Conservation (phyloP, 2,113 vertebrate genomes). For the Chloropsis hardwickii region DNA sequence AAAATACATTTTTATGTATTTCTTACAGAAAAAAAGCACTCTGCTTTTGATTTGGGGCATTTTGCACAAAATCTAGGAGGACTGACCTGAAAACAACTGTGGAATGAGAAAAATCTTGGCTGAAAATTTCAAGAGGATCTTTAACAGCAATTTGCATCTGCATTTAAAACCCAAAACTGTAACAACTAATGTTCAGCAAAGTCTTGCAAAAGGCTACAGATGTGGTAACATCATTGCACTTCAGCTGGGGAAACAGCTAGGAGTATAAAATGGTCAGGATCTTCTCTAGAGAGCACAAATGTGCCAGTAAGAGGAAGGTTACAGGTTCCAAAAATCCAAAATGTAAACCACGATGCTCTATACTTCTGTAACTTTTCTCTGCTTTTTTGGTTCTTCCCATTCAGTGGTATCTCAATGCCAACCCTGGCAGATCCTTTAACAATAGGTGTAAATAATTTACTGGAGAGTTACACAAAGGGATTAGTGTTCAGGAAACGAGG, state of each 20-base stretch:
- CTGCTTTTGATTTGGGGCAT: not conserved
- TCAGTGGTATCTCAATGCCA: not conserved
- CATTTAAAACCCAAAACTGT: not conserved
- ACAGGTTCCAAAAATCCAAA: not conserved
- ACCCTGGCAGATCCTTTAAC: not conserved
- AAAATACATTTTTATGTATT: not conserved
- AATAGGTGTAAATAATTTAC: conserved; percentile 25
- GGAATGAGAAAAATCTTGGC: not conserved
- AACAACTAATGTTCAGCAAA: not conserved
- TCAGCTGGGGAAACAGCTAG: not conserved
- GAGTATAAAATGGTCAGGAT: not conserved
- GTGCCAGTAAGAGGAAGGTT: not conserved
- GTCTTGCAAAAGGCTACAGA: not conserved
- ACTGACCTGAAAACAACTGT: not conserved
- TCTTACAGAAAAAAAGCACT: not conserved
- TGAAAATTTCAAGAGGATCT: not conserved
- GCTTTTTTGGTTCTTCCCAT: not conserved
- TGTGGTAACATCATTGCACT: not conserved
- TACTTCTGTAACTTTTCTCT: not conserved
- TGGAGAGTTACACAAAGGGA: not conserved
- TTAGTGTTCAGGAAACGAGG: conserved; percentile 27
- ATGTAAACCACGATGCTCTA: rapidly evolving
- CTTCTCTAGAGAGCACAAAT: not conserved
- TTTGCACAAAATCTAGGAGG: not conserved
- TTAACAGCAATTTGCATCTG: not conserved